Conservation (phyloP, 2,888 invertebrate species). For the Electrophaes corylata region DNA sequence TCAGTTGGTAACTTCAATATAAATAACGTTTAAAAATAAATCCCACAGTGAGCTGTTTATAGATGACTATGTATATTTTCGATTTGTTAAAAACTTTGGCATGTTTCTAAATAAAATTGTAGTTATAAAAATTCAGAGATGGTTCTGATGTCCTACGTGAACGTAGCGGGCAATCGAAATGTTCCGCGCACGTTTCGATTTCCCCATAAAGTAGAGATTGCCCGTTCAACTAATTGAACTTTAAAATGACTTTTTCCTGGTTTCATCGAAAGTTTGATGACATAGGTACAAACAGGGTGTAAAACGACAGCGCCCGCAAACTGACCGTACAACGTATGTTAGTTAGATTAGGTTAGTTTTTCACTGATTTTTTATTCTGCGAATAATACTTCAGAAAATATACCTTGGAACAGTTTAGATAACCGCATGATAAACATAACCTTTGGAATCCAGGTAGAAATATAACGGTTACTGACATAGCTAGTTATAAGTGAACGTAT, state of each 20-base stretch:
- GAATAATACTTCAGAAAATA: no score
- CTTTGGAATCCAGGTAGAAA: no score
- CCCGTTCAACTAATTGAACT: constrained; percentile 70
- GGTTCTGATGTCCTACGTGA: constrained; percentile 33
- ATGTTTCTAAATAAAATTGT: not conserved
- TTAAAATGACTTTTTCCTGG: constrained; percentile 66
- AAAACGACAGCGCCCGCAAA: not conserved
- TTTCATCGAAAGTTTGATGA: constrained; percentile 44
- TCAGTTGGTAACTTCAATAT: no score
- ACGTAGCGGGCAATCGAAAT: constrained; percentile 52
- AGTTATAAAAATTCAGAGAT: constrained; percentile 21
- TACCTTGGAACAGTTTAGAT: no score
- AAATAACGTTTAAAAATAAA: no score
- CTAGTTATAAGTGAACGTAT: no score
- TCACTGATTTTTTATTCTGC: no score
- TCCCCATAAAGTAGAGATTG: not conserved
- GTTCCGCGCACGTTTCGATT: constrained; percentile 36
- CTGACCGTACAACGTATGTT: not conserved
- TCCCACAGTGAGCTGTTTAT: no score
- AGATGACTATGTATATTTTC: no score
- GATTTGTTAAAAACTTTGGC: not conserved
- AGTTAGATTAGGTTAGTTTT: not conserved
- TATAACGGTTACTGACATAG: no score
- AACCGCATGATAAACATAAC: no score
- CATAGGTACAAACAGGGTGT: constrained; percentile 17